phyloP scores from a whole-genome alignment of 2,113 vertebrate genomes.

The Hipposideros armiger region DNA sequence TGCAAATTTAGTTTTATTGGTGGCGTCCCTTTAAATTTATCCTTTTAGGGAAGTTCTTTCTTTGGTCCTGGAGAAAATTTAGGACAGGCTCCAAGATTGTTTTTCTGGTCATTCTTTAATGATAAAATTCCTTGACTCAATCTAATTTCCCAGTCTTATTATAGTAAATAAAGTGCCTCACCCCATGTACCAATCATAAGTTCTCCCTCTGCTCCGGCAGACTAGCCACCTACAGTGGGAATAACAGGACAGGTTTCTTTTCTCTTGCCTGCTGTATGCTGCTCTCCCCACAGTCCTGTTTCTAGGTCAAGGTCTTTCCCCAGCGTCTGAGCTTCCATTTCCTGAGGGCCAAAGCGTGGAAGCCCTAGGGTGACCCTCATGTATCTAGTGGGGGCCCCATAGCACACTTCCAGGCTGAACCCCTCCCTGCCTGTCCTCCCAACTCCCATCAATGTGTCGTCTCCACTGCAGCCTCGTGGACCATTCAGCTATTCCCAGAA shows the following conservation, averaged over 20 bases:
- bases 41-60: neutral
- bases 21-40: neutral
- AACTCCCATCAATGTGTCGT: too few relatives aligned
- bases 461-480: fast-evolving
- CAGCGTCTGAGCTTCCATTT: neutral
- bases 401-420: neutral
- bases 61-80: neutral
- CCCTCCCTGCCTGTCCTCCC: too few relatives aligned
- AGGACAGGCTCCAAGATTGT: neutral
- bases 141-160: neutral
- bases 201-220: too few relatives aligned
- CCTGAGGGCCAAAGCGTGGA: neutral
- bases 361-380: fast-evolving
- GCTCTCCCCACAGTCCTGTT: fast-evolving
- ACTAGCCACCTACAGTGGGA: too few relatives aligned
- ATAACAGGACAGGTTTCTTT: too few relatives aligned
- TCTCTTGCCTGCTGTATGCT: fast-evolving
- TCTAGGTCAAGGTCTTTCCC: neutral
- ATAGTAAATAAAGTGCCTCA: neutral
- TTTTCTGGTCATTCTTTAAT: neutral
- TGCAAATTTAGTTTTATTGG: neutral
- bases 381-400: neutral
- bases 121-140: neutral
- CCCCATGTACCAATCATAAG: too few relatives aligned
- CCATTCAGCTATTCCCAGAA: neutral